Conservation (phyloP, 1,140 invertebrate species). For the Venturia canescens region DNA sequence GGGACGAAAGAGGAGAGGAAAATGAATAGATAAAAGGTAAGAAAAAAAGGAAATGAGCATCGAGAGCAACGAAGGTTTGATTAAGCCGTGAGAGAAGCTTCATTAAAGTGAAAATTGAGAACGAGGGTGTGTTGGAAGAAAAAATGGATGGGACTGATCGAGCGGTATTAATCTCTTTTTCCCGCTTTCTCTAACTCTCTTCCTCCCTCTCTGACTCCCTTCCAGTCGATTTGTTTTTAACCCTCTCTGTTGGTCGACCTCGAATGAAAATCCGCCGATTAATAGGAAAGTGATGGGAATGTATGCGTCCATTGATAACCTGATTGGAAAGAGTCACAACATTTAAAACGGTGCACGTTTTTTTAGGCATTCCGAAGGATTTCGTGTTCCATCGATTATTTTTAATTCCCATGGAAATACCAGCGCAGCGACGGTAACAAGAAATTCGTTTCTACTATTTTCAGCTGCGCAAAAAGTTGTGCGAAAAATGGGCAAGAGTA, state of each 20-base stretch:
- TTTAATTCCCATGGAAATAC: too few species aligned
- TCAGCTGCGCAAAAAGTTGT: too few species aligned
- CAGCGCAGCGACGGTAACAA: too few species aligned
- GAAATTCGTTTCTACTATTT: too few species aligned
- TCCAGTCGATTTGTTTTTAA: not conserved
- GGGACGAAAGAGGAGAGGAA: not conserved
- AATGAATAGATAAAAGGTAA: not conserved
- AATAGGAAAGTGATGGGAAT: slow-evolving; percentile 26
- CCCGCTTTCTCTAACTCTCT: not conserved
- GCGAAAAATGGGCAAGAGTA: too few species aligned
- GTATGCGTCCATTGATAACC: not conserved
- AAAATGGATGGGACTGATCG: slow-evolving; percentile 26
- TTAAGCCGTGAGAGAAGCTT: slow-evolving; percentile 27
- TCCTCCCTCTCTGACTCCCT: not conserved
- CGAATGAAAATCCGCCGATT: not conserved
- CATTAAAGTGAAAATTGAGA: not conserved
- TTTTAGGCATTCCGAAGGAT: not conserved
- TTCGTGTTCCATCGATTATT: too few species aligned
- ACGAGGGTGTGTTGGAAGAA: not conserved
- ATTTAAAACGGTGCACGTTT: slow-evolving; percentile 3
- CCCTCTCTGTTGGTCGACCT: not conserved
- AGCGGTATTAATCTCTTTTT: slow-evolving; percentile 20
- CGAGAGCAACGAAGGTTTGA: slow-evolving; percentile 3
- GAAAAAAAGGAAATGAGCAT: not conserved
- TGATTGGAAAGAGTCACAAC: slow-evolving; percentile 20